Base-by-base conservation (phyloP, 37 sponge, comb jelly and placozoan genomes). In the Beroe forskalii region DNA sequence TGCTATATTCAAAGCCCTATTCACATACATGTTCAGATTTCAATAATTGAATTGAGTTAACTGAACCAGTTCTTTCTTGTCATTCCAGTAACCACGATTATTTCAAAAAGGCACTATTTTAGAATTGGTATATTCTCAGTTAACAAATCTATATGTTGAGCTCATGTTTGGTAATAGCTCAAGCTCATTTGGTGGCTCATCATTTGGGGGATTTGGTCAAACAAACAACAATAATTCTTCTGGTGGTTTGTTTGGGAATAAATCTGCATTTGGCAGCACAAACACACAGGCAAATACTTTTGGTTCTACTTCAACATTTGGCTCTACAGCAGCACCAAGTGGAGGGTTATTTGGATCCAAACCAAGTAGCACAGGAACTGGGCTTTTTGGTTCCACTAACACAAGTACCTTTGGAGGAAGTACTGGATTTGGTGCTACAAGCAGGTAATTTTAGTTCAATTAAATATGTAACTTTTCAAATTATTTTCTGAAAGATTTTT, bases 311-410 rank as follows among this genome's bases (percentile, higher is more conserved):
- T 38, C 86, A 4, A 42, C 40, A 32, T 38, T 38, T 44, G 86
- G 86, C 30, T 44, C n/a, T 44, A 22, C 40, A 1, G 3, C 37
- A 43, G 42, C 44, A 23, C 28, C 44, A 23, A 80, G 86, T 44
- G 86, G 86, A 43, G 86, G 86, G 2, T 25, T 80, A 80, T 80
- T 80, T 44, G 86, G 86, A 25, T 32, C 86, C n/a, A 80, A 80
- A 42, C 86, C 86, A 44, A 25, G 12, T n/a, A 44, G 23, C 55
- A 80, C 72, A 36, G 72, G 86, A 22, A 44, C 44, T 4, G 28
- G 41, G 8, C 55, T 80, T 1, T 80, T 80, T 80, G 86, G 86
- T 3, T 8, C 86, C 4, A 30, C 28, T 6, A 80, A 80, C 40
- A 80, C 55, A n/a, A 30, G 86, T 30, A n/a, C 55, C 35, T 41